Evolutionary conservation across 2,797 vertebrate genomes (phyloP).

Genomic region (Cossypha caffra): DNA sequence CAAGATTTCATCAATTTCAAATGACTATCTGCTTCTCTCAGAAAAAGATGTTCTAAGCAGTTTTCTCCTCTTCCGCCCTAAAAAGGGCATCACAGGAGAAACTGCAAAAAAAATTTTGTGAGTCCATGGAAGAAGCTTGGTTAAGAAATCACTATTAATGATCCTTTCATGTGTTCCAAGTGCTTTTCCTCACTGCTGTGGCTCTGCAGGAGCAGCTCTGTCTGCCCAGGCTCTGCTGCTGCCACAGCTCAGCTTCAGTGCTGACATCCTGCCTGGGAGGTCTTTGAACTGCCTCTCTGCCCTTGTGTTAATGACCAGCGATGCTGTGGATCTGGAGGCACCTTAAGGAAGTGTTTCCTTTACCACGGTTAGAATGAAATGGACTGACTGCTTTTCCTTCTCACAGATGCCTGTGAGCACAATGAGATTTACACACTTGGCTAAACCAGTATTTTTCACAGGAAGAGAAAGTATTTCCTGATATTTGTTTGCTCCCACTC

Average conservation of each 20-base stretch:
- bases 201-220: background rate
- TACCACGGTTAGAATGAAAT: background rate
- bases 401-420: background rate
- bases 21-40: background rate
- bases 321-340: background rate
- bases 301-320: too few relatives aligned
- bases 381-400: background rate
- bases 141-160: fast-evolving
- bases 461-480: background rate
- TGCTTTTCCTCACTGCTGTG: background rate
- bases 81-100: background rate
- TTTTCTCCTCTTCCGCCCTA: background rate
- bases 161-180: fast-evolving
- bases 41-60: background rate
- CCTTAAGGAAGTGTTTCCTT: background rate
- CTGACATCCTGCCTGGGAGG: background rate
- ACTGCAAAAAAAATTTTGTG: background rate
- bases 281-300: background rate
- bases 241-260: background rate
- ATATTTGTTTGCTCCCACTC: background rate
- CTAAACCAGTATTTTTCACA: background rate
- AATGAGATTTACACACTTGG: background rate
- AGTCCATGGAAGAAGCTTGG: background rate
- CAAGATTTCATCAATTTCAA: background rate
- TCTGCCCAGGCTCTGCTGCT: background rate